Evolutionary conservation across 2,797 vertebrate species (phyloP), one percentile per base, ranked within the genome.

Genomic region (Centroberyx gerrardi): DNA sequence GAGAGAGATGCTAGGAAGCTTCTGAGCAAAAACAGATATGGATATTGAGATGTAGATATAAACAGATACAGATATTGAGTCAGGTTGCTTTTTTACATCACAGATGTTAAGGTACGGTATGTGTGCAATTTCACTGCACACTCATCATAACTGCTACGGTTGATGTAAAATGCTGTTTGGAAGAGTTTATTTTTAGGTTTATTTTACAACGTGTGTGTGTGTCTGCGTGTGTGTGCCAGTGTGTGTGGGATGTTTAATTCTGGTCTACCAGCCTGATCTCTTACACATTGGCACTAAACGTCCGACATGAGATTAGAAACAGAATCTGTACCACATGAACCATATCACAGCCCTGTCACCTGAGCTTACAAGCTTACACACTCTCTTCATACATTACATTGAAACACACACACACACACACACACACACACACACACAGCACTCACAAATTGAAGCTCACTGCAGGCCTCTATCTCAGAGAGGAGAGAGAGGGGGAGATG

Each of bases 271-370:
- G 53, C 38, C 48, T 73, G 52, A 66, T 82, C 62, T 66, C 60
- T 75, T 69, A 68, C 73, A 81, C 78, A 68, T 52, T 78, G 72
- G 40, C 59, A 76, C 62, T 82, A 83, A 84, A 80, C 38, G 58
- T 67, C 77, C 52, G 52, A 89, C 70, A 79, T 29, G 31, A 76
- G 73, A 86, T 89, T 83, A 86, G 78, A 87, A 86, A 90, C 68
- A 53, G 54, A 75, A 82, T 74, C 76, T 78, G 67, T n/a, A 68
- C n/a, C 74, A 48, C 77, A 49, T 78, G 74, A 84, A 88, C 64
- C 79, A 74, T 56, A 77, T 78, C 78, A 68, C 72, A 76, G 73
- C 49, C 48, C 52, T 58, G 72, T 81, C 80, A 83, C 78, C 83
- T 82, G 80, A 87, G 75, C 18, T 72, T 29, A 61, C 51, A 56